Conservation (phyloP, 2,113 vertebrate genomes). For the Fregata magnificens region DNA sequence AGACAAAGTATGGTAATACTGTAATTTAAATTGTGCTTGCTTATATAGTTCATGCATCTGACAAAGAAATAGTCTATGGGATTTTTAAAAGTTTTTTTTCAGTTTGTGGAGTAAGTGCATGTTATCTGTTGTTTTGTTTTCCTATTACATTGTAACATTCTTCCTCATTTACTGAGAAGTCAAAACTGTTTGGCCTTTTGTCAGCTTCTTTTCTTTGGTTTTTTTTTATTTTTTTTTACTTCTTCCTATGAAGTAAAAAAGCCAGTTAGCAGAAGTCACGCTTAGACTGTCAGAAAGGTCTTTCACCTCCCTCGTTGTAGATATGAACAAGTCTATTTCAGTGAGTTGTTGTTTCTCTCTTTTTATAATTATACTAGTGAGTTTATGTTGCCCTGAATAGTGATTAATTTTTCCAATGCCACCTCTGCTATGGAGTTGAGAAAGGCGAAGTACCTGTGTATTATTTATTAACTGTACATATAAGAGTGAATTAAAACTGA, state of each 20-base stretch:
- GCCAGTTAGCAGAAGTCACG: background rate
- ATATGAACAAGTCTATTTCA: background rate
- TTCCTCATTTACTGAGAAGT: background rate
- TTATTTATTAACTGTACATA: background rate
- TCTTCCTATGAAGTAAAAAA: background rate
- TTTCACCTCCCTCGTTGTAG: background rate
- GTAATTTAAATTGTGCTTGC: background rate
- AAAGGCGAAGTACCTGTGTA: background rate
- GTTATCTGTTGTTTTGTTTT: background rate
- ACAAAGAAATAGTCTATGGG: background rate
- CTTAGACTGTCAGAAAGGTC: background rate
- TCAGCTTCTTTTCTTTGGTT: background rate
- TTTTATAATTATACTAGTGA: background rate
- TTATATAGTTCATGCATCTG: background rate
- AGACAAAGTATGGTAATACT: background rate
- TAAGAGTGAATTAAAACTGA: no score
- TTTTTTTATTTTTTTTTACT: background rate
- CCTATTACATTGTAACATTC: background rate
- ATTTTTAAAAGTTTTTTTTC: background rate
- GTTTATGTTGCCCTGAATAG: background rate
- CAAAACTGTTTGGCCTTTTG: background rate
- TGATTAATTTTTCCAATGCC: background rate
- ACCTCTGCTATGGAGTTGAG: background rate
- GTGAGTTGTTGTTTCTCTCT: background rate
- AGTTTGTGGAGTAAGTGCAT: background rate